Evolutionary conservation across 2,797 vertebrate genomes (phyloP), one percentile per base, ranked within the genome.

Genomic region (Catostomus latipinnis): DNA sequence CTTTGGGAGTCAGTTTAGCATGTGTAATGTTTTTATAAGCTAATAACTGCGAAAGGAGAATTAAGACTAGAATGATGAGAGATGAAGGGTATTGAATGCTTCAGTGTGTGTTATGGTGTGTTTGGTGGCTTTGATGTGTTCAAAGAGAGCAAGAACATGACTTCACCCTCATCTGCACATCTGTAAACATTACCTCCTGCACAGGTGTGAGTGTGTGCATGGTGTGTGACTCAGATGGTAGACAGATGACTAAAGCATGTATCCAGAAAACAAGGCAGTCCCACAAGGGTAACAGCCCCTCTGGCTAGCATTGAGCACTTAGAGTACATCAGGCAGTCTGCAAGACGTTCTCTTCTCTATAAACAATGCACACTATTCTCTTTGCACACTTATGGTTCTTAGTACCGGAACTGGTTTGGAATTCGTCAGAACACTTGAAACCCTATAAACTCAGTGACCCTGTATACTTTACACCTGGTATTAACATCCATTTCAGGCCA

Each of bases 141-240:
- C 68, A 81, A 81, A 73, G 75, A 67, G 50, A 48, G 43, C 13
- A 0, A 56, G 61, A 53, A 50, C 61, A 82, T 74, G 81, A 82
- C 63, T 74, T 82, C 70, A 78, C 49, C 52, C 46, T 49, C 66
- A 78, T 77, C 75, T 61, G 53, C 56, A 73, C 70, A 78, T 69
- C 71, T 82, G 81, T 48, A 79, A 72, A 72, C 77, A 79, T 72
- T 79, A 82, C 70, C 70, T 78, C 70, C 70, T 54, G 14, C 56
- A 60, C 70, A 60, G 62, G 76, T 82, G 70, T 56, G 34, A 8
- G 56, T 56, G 34, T 56, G 50, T 43, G 49, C 43, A 52, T 53
- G 50, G 46, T 14, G 45, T 66, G 63, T 74, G 62, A n/a, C 13
- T 71, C 74, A 82, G 68, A 72, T 82, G 74, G 54, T 68, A 66